Percentiles rank a stretch among this genome's conserved stretches.
Conservation (phyloP, 1,140 invertebrate species). For the Platorchestia sp. region DNA sequence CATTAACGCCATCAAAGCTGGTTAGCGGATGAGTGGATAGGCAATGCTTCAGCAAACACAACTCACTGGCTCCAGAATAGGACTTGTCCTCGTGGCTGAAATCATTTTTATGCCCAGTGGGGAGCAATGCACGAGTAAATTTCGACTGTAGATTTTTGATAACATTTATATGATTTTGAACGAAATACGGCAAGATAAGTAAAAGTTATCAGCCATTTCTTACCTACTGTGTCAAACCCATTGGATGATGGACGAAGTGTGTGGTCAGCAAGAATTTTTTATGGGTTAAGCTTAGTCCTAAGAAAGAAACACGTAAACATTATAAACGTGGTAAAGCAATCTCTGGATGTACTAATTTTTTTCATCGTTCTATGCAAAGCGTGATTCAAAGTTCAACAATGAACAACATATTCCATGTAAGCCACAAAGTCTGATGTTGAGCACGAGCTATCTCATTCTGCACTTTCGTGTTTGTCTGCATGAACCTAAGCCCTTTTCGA, state of each 20-base stretch:
- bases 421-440: neutral
- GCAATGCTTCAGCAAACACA: constrained; percentile 34
- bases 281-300: neutral
- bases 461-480: neutral
- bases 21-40: constrained; percentile 23
- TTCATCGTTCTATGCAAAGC: too few species aligned
- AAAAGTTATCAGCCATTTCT: neutral
- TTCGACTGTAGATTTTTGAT: neutral
- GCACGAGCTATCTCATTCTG: neutral
- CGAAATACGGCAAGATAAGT: neutral
- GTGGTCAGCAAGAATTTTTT: neutral
- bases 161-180: neutral
- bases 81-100: neutral
- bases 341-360: too few species aligned
- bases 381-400: too few species aligned
- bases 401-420: neutral
- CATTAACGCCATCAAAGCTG: constrained; percentile 17
- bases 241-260: neutral
- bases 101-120: neutral
- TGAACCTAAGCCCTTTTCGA: neutral
- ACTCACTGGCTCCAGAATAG: neutral
- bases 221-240: neutral
- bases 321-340: neutral
- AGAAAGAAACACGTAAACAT: neutral
- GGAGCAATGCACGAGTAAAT: neutral